These are phyloP conservation scores for Spheniscus humboldti DNA, from an alignment of 2,797 vertebrate genomes.

Conservation along the genomic window DNA sequence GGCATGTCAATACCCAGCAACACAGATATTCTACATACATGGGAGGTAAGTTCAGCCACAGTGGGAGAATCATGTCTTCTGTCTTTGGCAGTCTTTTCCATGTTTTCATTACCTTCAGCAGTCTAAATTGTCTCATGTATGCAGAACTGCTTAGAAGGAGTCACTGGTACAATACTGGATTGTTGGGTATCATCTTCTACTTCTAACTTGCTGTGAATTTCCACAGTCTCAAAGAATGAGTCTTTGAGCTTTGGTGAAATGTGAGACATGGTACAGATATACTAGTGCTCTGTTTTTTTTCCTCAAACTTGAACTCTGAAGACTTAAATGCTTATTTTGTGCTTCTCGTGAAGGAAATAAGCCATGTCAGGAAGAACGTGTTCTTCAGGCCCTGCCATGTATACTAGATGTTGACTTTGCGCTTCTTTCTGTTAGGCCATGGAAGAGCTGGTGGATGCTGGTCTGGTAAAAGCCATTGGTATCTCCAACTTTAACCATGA, in stretches of 20 bases:
- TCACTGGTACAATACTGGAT: background rate
- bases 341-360: background rate
- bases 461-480: slow-evolving; percentile 89
- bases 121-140: background rate
- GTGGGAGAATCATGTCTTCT: background rate
- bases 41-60: slow-evolving; percentile 76
- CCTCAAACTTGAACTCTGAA: background rate
- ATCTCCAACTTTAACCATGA: slow-evolving; percentile 93
- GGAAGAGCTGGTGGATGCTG: slow-evolving; percentile 89
- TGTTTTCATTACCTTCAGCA: background rate
- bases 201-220: background rate
- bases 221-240: background rate
- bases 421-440: slow-evolving; percentile 76
- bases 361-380: background rate
- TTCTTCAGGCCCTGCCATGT: background rate
- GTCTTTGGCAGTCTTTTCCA: background rate
- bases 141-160: background rate
- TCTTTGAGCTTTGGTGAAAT: background rate
- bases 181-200: background rate
- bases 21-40: slow-evolving; percentile 81
- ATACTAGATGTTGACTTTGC: background rate
- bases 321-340: background rate
- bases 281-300: background rate
- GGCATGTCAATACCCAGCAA: slow-evolving; percentile 72
- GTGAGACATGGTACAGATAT: background rate